Percentiles rank a stretch among this genome's conserved stretches.
phyloP scores from a whole-genome alignment of 2,888 invertebrate genomes.

The Pinctada fucata region DNA sequence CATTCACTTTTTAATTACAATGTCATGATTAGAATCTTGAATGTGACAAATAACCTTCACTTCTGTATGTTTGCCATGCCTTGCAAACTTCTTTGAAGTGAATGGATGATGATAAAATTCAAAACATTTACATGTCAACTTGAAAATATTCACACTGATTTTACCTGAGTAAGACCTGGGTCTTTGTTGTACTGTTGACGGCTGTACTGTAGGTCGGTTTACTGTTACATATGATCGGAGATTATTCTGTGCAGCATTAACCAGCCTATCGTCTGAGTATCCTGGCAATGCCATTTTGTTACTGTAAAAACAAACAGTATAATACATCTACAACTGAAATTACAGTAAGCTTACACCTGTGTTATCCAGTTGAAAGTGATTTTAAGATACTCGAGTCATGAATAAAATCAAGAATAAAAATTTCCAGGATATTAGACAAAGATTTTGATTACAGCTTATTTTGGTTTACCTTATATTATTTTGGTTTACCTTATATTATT shows the following conservation, averaged over 20 bases:
- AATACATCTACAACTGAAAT: background rate
- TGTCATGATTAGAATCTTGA: too few species aligned
- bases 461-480: background rate
- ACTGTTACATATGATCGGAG: constrained; percentile 72
- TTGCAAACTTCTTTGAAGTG: too few species aligned
- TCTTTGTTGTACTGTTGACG: constrained; percentile 42
- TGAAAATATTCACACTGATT: background rate
- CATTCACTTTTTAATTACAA: too few species aligned
- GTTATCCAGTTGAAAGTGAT: too few species aligned
- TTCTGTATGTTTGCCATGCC: too few species aligned
- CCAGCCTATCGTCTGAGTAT: constrained; percentile 67
- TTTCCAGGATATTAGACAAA: constrained; percentile 10
- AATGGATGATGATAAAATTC: too few species aligned
- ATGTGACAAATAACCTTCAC: too few species aligned
- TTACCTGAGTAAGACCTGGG: constrained; percentile 50
- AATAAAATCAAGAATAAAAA: background rate
- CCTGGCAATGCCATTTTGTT: constrained; percentile 54
- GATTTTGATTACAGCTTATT: background rate
- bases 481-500: background rate
- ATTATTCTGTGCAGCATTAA: constrained; percentile 69
- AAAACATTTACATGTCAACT: too few species aligned
- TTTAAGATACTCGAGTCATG: too few species aligned
- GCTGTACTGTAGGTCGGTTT: constrained; percentile 64
- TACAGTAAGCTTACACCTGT: too few species aligned
- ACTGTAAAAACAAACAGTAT: constrained; percentile 46